Evolutionary conservation across 2,113 vertebrate genomes (phyloP).

Genomic region (Corythaixoides concolor): DNA sequence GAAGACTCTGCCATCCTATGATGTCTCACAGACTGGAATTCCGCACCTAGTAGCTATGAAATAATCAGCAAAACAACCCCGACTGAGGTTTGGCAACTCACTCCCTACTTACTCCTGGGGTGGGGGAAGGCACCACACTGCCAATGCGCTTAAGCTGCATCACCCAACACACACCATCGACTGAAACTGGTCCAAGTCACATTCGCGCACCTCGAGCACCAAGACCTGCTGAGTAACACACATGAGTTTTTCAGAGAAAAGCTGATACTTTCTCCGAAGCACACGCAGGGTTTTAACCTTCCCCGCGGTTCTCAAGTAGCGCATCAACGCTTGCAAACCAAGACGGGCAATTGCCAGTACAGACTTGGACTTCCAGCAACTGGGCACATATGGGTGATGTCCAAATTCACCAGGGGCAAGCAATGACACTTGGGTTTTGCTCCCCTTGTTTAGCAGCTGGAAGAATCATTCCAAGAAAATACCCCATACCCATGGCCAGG

Average conservation of each 20-base stretch:
- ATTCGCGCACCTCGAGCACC: accelerated
- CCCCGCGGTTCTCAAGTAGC: not conserved
- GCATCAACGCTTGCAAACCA: not conserved
- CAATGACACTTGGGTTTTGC: not conserved
- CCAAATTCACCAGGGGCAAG: not conserved
- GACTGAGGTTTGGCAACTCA: not conserved
- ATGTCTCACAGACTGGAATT: not conserved
- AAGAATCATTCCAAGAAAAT: not conserved
- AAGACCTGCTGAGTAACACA: not conserved
- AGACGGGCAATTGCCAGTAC: not conserved
- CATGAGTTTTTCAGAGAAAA: not conserved
- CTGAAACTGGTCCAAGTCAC: not conserved
- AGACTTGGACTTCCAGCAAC: not conserved
- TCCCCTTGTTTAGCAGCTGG: not conserved
- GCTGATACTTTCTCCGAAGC: not conserved
- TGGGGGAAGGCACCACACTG: not conserved
- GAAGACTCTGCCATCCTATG: not conserved
- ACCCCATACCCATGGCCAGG: not conserved
- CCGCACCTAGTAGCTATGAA: not conserved
- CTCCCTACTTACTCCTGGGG: not conserved
- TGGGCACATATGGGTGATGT: not conserved
- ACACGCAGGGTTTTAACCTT: not conserved
- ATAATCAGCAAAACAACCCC: not conserved
- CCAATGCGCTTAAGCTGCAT: not conserved
- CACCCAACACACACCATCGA: accelerated